A percentile compares a stretch with the other conserved stretches of the same genome.
Evolutionary conservation across 2,888 invertebrate genomes (phyloP).

Genomic region (Calephelis perditalis): DNA sequence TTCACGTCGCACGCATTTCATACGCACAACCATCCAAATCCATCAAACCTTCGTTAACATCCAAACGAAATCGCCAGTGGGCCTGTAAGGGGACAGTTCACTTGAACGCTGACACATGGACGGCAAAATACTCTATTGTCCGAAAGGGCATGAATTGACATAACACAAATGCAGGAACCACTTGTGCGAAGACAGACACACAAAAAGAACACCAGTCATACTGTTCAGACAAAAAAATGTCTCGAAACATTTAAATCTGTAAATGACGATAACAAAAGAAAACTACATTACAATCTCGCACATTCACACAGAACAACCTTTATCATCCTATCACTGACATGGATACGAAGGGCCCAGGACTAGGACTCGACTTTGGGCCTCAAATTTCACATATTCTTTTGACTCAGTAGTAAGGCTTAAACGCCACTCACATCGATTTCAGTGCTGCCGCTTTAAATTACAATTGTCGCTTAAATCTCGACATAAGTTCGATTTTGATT

Average conservation of each 20-base stretch:
- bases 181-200: constrained; percentile 12
- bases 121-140: constrained; percentile 39
- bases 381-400: neutral
- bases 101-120: constrained; percentile 24
- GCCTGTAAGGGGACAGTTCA: constrained; percentile 16
- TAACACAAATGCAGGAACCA: constrained; percentile 15
- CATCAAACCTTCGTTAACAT: constrained; percentile 13
- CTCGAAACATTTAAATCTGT: constrained; percentile 7
- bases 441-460: too few species aligned
- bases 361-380: neutral
- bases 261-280: constrained; percentile 8
- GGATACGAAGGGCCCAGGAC: constrained; percentile 3
- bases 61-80: constrained; percentile 23
- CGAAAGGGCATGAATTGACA: constrained; percentile 32
- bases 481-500: too few species aligned
- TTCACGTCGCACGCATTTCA: constrained; percentile 24
- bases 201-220: constrained; percentile 2
- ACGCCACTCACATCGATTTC: too few species aligned
- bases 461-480: too few species aligned
- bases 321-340: neutral
- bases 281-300: constrained; percentile 1
- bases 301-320: constrained; percentile 11
- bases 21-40: constrained; percentile 10
- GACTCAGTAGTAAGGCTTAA: neutral
- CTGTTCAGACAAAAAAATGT: neutral